phyloP scores from a whole-genome alignment of 2,797 vertebrate genomes.

The Ispidina lecontei region DNA sequence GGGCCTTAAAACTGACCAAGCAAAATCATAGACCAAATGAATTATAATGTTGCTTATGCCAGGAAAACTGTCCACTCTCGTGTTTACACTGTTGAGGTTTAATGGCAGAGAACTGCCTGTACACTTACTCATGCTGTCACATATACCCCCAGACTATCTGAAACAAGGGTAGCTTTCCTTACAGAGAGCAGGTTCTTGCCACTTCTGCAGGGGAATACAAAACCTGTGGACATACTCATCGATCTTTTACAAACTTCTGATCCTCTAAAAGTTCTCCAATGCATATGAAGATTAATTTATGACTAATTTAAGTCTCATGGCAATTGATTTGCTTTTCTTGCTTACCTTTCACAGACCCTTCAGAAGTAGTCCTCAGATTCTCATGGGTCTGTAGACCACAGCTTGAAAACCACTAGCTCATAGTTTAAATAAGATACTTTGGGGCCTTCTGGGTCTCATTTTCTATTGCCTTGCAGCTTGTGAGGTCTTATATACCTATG shows the following conservation, averaged over 20 bases:
- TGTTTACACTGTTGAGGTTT: conserved; percentile 16
- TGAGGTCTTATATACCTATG: conserved; percentile 21
- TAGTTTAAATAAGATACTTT: conserved; percentile 2
- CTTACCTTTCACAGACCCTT: conserved; percentile 4
- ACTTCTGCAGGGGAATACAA: neutral
- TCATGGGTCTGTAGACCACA: conserved; percentile 11
- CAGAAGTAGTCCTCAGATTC: neutral
- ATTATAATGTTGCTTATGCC: neutral
- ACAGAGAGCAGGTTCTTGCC: neutral
- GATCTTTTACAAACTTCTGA: conserved; percentile 15
- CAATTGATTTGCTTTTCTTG: conserved; percentile 17
- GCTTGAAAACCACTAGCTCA: conserved; percentile 18
- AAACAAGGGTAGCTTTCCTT: neutral
- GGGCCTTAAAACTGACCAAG: conserved; percentile 10
- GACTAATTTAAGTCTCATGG: neutral
- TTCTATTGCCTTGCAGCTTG: conserved; percentile 26
- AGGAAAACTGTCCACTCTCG: neutral
- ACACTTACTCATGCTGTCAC: neutral
- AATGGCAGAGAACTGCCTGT: neutral
- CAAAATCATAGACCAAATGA: neutral
- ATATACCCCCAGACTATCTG: neutral
- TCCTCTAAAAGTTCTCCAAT: neutral
- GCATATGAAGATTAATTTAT: neutral
- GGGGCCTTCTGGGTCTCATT: neutral
- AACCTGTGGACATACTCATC: neutral